Base-by-base conservation (phyloP, 1,140 invertebrate genomes). In the Episyrphus balteatus region DNA sequence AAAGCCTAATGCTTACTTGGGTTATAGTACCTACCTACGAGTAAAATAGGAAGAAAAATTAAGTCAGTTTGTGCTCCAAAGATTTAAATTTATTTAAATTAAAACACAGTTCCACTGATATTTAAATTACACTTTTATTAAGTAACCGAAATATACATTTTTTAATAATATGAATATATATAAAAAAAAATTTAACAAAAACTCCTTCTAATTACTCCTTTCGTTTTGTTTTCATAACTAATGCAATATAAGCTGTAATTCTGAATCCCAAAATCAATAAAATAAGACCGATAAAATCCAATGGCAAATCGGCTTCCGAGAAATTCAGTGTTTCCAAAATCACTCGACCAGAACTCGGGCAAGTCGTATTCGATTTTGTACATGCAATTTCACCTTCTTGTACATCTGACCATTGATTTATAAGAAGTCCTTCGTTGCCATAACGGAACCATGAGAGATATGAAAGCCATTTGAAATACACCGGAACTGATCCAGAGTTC, bases 401-500 rank as follows among this genome's bases (percentile, higher is more conserved):
- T 15, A 92, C 73, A 13, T 81, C 78, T 0, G 75, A 66, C 93
- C 93, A 98, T 63, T 98, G 92, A 70, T 94, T 96, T 41, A 97
- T 84, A n/a, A 88, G 73, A 1, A 97, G 70, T 0, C 90, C 87
- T 71, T 96, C 92, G 70, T 92, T 94, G 37, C 86, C 88, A 66
- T 94, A 97, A 41, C 84, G 80, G 70, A 98, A 96, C 91, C 94
- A 98, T 0, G 92, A 96, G 14, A 97, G 66, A 68, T 93, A 90
- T 13, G 89, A 88, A 46, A 97, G 70, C 90, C 92, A 96, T 44
- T 82, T 75, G 45, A 98, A 84, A 59, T 93, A 97, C 0, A 73
- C 66, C 1, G 92, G 93, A 17, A 95, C 80, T 1, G 90, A 91
- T 83, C 79, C 82, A 17, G 82, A 82, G 64, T 97, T 97, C 14